Percentiles rank a stretch among this genome's conserved stretches.
These are phyloP conservation scores for Alligator mississippiensis DNA, from an alignment of 2,113 vertebrate species.

Conservation along the genomic window DNA sequence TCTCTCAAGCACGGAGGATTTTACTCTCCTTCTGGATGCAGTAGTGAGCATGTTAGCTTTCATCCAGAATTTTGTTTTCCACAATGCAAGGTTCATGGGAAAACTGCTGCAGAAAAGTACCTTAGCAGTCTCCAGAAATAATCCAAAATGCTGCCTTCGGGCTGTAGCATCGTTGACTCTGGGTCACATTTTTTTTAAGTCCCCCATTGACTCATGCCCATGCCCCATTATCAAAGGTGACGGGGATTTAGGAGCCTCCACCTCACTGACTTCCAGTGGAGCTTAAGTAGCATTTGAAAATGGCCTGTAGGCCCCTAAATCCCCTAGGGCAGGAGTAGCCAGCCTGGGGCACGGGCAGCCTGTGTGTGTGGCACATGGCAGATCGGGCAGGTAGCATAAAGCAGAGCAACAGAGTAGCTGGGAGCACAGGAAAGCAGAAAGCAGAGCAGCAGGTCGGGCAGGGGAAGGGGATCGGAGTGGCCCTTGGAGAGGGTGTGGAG, in stretches of 20 bases:
- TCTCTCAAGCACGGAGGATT: not conserved
- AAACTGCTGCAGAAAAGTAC: not conserved
- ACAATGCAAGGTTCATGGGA: not conserved
- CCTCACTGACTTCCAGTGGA: not conserved
- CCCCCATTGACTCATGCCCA: not conserved
- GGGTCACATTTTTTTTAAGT: not conserved
- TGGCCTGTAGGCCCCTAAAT: no score
- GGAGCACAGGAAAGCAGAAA: no score
- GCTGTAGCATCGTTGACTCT: not conserved
- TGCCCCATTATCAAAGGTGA: not conserved
- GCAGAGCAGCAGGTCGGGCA: no score
- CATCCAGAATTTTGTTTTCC: conserved; percentile 8
- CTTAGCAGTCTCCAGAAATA: not conserved
- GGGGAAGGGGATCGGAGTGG: no score
- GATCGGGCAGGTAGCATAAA: no score
- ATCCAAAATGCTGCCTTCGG: not conserved
- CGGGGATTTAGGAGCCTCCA: not conserved
- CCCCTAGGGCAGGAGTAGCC: no score
- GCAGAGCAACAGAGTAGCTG: no score
- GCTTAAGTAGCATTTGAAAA: not conserved
- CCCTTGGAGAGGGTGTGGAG: no score
- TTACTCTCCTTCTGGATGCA: conserved; percentile 26
- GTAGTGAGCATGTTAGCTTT: not conserved
- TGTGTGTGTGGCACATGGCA: no score
- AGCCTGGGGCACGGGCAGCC: no score